Conservation (phyloP, 2,797 vertebrate genomes). For the Eutrigla gurnardus region DNA sequence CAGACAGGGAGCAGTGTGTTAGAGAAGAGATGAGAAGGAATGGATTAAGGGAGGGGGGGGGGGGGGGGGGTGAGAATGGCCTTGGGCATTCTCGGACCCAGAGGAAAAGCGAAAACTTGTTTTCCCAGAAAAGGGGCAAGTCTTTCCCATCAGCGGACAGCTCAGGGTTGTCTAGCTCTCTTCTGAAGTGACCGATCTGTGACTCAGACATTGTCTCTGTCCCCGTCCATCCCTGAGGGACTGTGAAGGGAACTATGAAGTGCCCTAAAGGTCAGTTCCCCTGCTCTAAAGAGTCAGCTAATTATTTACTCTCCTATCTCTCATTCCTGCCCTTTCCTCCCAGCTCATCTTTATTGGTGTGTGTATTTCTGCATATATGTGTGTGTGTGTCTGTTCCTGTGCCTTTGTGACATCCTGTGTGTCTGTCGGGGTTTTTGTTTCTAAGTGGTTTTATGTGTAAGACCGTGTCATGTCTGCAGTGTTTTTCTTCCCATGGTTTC, state of each 20-base stretch:
- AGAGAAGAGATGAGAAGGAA: conserved; percentile 60
- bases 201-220: conserved; percentile 73
- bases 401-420: conserved; percentile 4
- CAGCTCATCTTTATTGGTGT: conserved; percentile 54
- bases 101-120: conserved; percentile 61
- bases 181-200: conserved; percentile 49
- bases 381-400: conserved; percentile 3
- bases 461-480: conserved; percentile 50
- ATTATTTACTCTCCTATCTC: conserved; percentile 72
- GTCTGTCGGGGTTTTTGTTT: conserved; percentile 51
- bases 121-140: conserved; percentile 75
- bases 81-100: conserved; percentile 68
- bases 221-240: conserved; percentile 71
- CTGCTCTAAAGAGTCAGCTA: conserved; percentile 59
- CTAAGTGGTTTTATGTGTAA: conserved; percentile 49
- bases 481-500: conserved; percentile 68
- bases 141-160: conserved; percentile 76
- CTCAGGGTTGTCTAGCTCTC: conserved; percentile 62
- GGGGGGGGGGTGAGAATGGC: conserved; percentile 72
- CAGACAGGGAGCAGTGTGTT: conserved; percentile 56
- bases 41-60: conserved; percentile 60
- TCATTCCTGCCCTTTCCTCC: conserved; percentile 60
- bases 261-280: conserved; percentile 63
- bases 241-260: conserved; percentile 61
- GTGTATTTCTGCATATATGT: conserved; percentile 17